Evolutionary conservation across 2,888 invertebrate genomes (phyloP).

Genomic region (Clistopyga incitator): DNA sequence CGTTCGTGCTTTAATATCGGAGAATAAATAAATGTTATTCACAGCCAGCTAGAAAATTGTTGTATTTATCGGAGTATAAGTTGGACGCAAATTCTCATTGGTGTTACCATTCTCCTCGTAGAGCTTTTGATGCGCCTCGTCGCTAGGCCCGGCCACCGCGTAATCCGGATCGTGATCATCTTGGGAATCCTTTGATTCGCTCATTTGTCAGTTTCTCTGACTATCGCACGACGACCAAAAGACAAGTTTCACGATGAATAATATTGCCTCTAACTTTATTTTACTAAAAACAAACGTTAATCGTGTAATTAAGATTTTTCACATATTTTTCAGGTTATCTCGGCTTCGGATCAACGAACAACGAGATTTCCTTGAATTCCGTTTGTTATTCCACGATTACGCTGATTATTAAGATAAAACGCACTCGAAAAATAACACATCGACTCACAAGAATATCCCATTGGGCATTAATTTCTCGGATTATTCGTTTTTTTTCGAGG

Average conservation of each 20-base stretch:
- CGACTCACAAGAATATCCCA: background rate
- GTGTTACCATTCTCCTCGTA: constrained; percentile 79
- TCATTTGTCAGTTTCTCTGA: constrained; percentile 70
- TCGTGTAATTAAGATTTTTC: background rate
- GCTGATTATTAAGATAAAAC: background rate
- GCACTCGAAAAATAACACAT: background rate
- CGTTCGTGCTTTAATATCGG: constrained; percentile 73
- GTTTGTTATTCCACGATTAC: background rate
- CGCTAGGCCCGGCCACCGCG: constrained; percentile 74
- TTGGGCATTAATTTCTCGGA: background rate
- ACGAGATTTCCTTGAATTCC: background rate
- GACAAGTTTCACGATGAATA: background rate
- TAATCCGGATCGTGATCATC: constrained; percentile 82
- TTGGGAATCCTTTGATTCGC: constrained; percentile 67
- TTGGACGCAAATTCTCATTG: constrained; percentile 1
- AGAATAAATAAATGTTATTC: constrained; percentile 10
- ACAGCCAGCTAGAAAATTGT: background rate
- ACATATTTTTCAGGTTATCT: constrained; percentile 5
- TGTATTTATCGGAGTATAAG: background rate
- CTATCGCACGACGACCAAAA: background rate
- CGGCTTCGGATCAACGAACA: background rate
- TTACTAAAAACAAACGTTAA: background rate
- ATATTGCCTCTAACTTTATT: too few relatives aligned
- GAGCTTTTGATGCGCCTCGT: constrained; percentile 76
- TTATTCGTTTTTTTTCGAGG: constrained; percentile 11